These are phyloP conservation scores for Lasioglossum lativentre DNA, from an alignment of 2,888 invertebrate genomes.

Conservation along the genomic window DNA sequence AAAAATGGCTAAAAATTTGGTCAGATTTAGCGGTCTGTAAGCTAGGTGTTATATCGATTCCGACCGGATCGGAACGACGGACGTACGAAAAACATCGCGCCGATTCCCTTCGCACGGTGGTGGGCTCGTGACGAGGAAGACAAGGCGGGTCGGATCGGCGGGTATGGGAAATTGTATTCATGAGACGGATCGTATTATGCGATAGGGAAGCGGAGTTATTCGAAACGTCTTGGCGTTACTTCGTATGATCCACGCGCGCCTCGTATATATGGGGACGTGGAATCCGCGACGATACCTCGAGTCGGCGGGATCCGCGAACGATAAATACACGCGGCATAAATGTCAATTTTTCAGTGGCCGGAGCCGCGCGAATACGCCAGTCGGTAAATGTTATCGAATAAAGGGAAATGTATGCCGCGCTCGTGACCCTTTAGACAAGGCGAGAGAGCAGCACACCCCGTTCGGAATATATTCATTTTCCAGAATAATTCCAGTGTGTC, in stretches of 20 bases:
- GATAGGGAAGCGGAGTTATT: conserved; percentile 46
- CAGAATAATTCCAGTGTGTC: conserved; percentile 36
- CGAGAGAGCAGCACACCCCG: background rate
- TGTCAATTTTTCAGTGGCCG: conserved; percentile 47
- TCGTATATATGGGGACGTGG: conserved; percentile 30
- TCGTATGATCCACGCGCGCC: conserved; percentile 41
- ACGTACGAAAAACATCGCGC: background rate
- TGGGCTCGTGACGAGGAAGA: conserved; percentile 24
- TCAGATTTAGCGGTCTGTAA: no score
- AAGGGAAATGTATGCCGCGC: background rate
- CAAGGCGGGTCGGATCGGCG: conserved; percentile 11
- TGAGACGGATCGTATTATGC: conserved; percentile 55
- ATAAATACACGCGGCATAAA: conserved; percentile 40
- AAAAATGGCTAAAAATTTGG: background rate
- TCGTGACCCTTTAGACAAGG: conserved; percentile 11
- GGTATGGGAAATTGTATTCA: conserved; percentile 51
- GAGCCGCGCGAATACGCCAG: background rate
- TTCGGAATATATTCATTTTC: conserved; percentile 39
- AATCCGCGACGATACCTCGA: conserved; percentile 13
- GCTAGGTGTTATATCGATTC: conserved; percentile 17
- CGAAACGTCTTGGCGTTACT: conserved; percentile 51
- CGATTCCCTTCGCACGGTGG: conserved; percentile 6
- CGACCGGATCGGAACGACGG: background rate
- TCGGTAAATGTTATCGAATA: conserved; percentile 34
- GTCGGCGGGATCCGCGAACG: conserved; percentile 11